These are phyloP conservation scores for Stramonita haemastoma DNA, from an alignment of 2,888 invertebrate genomes.

Conservation along the genomic window DNA sequence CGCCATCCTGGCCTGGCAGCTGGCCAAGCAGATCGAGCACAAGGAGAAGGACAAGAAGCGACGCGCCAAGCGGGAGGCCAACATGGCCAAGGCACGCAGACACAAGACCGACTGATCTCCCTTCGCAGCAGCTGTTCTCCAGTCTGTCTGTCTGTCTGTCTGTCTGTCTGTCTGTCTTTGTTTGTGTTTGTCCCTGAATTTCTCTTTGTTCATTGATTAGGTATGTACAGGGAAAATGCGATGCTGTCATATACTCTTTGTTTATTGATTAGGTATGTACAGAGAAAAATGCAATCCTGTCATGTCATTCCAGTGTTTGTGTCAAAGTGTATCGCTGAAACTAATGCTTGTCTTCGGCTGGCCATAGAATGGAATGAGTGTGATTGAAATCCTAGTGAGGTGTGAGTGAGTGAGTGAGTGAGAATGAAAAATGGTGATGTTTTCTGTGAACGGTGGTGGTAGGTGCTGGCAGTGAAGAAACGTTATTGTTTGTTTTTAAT, in stretches of 20 bases:
- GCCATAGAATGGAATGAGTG: no score
- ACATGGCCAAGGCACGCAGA: constrained; percentile 74
- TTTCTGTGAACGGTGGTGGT: no score
- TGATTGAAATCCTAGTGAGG: no score
- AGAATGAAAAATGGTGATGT: no score
- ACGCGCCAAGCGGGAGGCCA: constrained; percentile 77
- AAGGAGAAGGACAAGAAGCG: constrained; percentile 79
- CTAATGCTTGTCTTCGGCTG: neutral
- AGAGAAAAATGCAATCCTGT: neutral
- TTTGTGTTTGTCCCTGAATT: no score
- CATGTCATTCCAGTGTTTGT: neutral
- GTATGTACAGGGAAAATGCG: neutral
- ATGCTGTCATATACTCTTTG: neutral
- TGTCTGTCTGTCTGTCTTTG: no score
- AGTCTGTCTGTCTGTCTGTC: no score
- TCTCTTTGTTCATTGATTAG: neutral
- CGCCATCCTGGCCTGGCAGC: constrained; percentile 80
- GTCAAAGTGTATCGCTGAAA: neutral
- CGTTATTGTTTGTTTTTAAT: no score
- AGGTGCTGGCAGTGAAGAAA: no score
- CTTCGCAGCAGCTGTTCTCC: neutral
- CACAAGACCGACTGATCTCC: constrained; percentile 61
- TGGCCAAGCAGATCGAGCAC: constrained; percentile 80
- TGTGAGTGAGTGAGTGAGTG: no score
- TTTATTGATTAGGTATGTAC: neutral